phyloP scores from a whole-genome alignment of 2,113 vertebrate genomes.

The Amphiprion percula region DNA sequence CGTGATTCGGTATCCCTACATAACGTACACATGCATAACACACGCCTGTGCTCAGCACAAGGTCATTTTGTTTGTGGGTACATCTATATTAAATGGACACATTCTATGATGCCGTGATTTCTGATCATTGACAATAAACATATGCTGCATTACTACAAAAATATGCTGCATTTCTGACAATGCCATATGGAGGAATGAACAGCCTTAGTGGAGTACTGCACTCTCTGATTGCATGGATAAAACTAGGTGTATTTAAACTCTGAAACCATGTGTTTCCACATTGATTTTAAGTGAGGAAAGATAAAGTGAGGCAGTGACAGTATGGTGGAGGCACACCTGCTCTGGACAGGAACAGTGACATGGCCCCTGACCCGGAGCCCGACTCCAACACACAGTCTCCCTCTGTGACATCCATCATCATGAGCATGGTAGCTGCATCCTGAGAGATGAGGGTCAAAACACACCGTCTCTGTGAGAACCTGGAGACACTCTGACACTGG shows the following conservation, averaged over 20 bases:
- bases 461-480: neutral
- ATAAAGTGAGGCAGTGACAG: neutral
- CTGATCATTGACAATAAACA: too few species aligned
- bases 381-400: slow-evolving; percentile 91
- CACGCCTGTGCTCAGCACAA: too few species aligned
- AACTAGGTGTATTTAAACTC: neutral
- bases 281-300: neutral
- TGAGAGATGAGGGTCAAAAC: slow-evolving; percentile 43
- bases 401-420: slow-evolving; percentile 89
- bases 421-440: slow-evolving; percentile 85
- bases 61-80: too few species aligned
- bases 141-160: too few species aligned
- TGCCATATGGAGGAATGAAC: too few species aligned
- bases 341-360: slow-evolving; percentile 93
- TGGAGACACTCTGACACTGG: neutral
- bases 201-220: too few species aligned
- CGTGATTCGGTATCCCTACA: too few species aligned
- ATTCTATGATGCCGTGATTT: too few species aligned
- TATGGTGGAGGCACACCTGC: slow-evolving; percentile 84
- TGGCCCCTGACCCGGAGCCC: slow-evolving; percentile 91
- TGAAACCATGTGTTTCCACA: neutral
- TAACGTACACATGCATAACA: too few species aligned
- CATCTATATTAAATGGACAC: too few species aligned
- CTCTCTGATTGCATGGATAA: too few species aligned
- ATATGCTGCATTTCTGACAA: too few species aligned